phyloP scores from a whole-genome alignment of 2,888 invertebrate genomes.

The Xestobium rufovillosum region DNA sequence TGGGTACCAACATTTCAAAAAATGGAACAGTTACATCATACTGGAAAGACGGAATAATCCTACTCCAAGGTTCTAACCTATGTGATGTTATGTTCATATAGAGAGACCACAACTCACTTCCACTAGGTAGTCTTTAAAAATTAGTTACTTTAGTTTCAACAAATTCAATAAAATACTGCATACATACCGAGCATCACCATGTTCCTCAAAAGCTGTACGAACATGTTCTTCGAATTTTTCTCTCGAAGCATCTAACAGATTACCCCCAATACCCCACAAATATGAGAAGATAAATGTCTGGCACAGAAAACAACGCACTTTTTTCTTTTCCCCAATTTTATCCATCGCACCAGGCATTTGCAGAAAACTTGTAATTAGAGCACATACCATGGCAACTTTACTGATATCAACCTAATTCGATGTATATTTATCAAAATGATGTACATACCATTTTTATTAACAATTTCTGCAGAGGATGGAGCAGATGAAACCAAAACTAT shows the following conservation, averaged over 20 bases:
- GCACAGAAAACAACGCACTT: slow-evolving; percentile 57
- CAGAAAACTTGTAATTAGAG: slow-evolving; percentile 63
- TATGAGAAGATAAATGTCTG: slow-evolving; percentile 77
- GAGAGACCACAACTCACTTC: slow-evolving; percentile 67
- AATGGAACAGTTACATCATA: slow-evolving; percentile 67
- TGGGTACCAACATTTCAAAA: slow-evolving; percentile 86
- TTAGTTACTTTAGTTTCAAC: slow-evolving; percentile 8
- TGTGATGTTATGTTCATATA: slow-evolving; percentile 65
- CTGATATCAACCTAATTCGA: slow-evolving; percentile 65
- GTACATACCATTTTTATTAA: no score
- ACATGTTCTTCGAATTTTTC: slow-evolving; percentile 63
- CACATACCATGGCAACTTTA: slow-evolving; percentile 70
- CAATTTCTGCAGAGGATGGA: no score
- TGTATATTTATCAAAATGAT: no score
- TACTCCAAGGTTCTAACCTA: slow-evolving; percentile 70
- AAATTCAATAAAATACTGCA: slow-evolving; percentile 1
- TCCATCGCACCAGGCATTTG: slow-evolving; percentile 49
- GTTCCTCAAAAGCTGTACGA: slow-evolving; percentile 62
- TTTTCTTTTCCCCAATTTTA: slow-evolving; percentile 50
- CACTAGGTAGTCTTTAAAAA: slow-evolving; percentile 56
- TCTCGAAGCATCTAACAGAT: slow-evolving; percentile 62
- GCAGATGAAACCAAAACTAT: background rate
- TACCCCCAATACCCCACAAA: slow-evolving; percentile 83
- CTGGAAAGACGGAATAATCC: slow-evolving; percentile 63
- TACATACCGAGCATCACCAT: slow-evolving; percentile 55